These are phyloP conservation scores for Philonicus albiceps DNA, from an alignment of 2,888 invertebrate genomes.

Conservation along the genomic window DNA sequence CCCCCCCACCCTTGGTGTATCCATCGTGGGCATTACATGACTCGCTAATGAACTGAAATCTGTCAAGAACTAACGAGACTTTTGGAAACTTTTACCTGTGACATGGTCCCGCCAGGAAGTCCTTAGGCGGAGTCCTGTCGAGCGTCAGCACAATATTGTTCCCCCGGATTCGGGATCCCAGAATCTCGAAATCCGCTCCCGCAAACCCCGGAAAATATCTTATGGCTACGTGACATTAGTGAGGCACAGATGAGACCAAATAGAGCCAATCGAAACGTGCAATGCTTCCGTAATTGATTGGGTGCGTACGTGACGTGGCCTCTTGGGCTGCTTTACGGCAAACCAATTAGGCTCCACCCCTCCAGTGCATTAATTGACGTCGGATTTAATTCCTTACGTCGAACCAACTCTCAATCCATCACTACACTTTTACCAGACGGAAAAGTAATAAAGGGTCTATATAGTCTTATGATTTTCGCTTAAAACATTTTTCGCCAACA, in stretches of 20 bases:
- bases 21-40: not conserved
- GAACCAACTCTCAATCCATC: not conserved
- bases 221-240: slow-evolving; percentile 43
- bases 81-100: slow-evolving; percentile 46
- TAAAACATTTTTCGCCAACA: too few species aligned
- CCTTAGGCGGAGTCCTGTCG: slow-evolving; percentile 4
- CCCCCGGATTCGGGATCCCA: not conserved
- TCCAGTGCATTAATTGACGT: slow-evolving; percentile 31
- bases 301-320: slow-evolving; percentile 46
- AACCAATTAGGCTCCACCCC: slow-evolving; percentile 22
- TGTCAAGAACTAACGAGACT: slow-evolving; percentile 46
- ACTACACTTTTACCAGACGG: not conserved
- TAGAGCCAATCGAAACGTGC: slow-evolving; percentile 47
- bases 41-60: slow-evolving; percentile 45
- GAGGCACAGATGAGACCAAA: slow-evolving; percentile 46
- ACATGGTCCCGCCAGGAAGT: not conserved
- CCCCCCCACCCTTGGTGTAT: too few species aligned
- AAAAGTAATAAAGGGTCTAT: not conserved
- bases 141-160: slow-evolving; percentile 12
- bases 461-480: too few species aligned
- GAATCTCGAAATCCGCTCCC: not conserved
- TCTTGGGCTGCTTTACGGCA: not conserved
- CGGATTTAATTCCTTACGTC: not conserved
- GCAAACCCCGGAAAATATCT: not conserved
- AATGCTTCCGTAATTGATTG: slow-evolving; percentile 44